Evolutionary conservation across 2,888 invertebrate genomes (phyloP), one percentile per base, ranked within the genome.

Genomic region (Clivina fossor): DNA sequence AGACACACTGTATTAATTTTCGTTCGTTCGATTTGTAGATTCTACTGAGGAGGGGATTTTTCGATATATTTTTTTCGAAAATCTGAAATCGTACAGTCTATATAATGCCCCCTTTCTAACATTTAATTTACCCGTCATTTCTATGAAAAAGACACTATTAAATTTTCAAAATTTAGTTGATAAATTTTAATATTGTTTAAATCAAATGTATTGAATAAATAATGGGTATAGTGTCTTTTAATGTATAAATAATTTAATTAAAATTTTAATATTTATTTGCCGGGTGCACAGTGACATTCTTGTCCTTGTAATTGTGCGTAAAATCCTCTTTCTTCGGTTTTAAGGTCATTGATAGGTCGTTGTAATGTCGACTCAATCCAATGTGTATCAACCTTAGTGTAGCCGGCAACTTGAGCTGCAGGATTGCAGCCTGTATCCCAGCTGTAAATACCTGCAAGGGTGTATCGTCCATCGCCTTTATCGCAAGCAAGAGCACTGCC

Each of bases 401-500:
- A 74, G 20, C 74, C 76, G 9, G 76, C 75, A 4, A 77, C 72
- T 61, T 74, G 73, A 2, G 69, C 68, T 43, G 70, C 64, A 38
- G 73, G 73, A 44, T 74, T 72, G 63, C 82, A 82, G 51, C 87
- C 86, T 22, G 86, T 85, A 65, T 90, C 90, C 78, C 85, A 85
- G 22, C 85, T 84, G 74, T 85, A 90, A 59, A 90, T 76, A 54
- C 90, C 91, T 64, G 84, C 78, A 18, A 92, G 76, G 4, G 83
- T 82, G 68, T 83, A 87, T 59, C 79, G 79, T 9, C 83, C 85
- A 59, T 85, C 80, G 2, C 83, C 84, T 7, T 79, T 80, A 8
- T 85, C 83, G 69, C 91, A 92, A 4, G 90, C 90, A 41, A 92
- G 74, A 0, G 90, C 91, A 62, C 89, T 88, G 41, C 92, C 92